Conservation (phyloP, 1,140 invertebrate genomes). For the Xylocopa sonorina region DNA sequence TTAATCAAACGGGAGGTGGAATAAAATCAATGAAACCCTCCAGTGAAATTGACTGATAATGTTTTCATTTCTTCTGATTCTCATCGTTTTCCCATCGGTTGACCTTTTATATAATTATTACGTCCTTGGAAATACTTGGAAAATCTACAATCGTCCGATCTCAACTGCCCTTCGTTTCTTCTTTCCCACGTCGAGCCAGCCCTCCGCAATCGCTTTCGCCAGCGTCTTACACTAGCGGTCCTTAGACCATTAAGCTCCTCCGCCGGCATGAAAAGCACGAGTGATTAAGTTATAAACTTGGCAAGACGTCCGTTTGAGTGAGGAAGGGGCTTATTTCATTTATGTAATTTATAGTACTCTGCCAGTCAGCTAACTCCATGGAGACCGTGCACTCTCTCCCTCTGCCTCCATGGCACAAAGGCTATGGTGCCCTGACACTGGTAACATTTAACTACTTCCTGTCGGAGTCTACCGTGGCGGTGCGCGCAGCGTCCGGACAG, state of each 20-base stretch:
- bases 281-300: constrained; percentile 77
- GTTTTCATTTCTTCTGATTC: no score
- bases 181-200: background rate
- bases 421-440: constrained; percentile 68
- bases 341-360: constrained; percentile 77
- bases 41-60: no score
- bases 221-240: constrained; percentile 32
- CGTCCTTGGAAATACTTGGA: no score
- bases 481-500: constrained; percentile 13
- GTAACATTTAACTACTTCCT: constrained; percentile 75
- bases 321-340: constrained; percentile 74
- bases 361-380: constrained; percentile 65
- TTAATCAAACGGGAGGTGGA: no score
- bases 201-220: constrained; percentile 1
- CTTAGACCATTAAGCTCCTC: constrained; percentile 53
- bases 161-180: no score
- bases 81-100: no score
- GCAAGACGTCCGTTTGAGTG: constrained; percentile 72
- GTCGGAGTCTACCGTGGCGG: constrained; percentile 64
- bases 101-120: no score
- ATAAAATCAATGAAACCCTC: background rate
- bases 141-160: background rate
- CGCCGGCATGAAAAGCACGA: constrained; percentile 56
- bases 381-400: constrained; percentile 56
- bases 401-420: no score